Evolutionary conservation across 2,113 vertebrate genomes (phyloP).

Genomic region (Aspiorhynchus laticeps): DNA sequence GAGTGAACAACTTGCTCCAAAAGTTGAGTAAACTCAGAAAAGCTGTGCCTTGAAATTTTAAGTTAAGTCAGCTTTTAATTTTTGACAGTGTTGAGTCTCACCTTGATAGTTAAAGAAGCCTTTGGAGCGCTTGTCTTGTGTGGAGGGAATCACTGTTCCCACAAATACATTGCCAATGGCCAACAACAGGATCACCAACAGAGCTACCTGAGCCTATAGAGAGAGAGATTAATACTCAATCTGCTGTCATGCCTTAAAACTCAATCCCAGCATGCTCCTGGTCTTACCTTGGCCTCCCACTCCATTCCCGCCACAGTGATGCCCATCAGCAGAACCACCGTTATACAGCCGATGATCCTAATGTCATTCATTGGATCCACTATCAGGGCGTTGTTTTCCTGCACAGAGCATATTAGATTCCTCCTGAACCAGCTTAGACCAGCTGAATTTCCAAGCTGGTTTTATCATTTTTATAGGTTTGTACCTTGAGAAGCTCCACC

Average conservation of each 20-base stretch:
- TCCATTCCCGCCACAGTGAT: conserved; percentile 98
- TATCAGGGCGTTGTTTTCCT: conserved; percentile 86
- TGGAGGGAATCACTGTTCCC: conserved; percentile 89
- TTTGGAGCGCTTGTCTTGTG: conserved; percentile 79
- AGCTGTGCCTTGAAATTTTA: no score
- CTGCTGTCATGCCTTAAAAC: no score
- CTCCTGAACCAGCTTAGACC: no score
- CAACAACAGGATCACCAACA: conserved; percentile 88
- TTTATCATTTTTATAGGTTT: neutral
- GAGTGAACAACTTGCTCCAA: no score
- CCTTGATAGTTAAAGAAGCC: conserved; percentile 93
- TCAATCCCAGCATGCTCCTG: neutral
- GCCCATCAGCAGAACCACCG: conserved; percentile 87
- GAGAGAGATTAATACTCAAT: conserved; percentile 11
- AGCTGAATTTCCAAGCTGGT: neutral
- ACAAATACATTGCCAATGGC: conserved; percentile 95
- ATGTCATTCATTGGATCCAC: conserved; percentile 91
- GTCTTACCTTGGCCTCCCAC: conserved; percentile 96
- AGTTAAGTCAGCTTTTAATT: no score
- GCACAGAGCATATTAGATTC: conserved; percentile 4
- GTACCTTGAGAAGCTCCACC: conserved; percentile 91
- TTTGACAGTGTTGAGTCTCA: no score
- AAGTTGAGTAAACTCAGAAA: no score
- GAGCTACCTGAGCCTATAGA: conserved; percentile 88
- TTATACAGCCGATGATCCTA: conserved; percentile 92